Percentiles rank a stretch among this genome's conserved stretches.
phyloP scores from a whole-genome alignment of 1,140 invertebrate genomes.

The Magallana angulata region DNA sequence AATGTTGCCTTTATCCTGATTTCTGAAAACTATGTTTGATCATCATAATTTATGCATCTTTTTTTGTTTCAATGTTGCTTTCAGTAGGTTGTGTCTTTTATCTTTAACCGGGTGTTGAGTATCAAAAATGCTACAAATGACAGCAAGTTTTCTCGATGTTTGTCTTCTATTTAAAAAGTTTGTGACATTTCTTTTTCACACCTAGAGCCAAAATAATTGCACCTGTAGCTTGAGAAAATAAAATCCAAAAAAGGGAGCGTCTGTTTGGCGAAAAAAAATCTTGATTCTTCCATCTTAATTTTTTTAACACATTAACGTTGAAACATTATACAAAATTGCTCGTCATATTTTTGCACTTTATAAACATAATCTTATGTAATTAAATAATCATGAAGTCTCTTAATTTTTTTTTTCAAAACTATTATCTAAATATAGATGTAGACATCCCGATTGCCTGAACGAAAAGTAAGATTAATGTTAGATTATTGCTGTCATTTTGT shows the following conservation, averaged over 20 bases:
- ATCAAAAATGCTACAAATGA: conserved; percentile 8
- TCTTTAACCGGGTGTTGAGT: not conserved
- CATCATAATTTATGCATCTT: not conserved
- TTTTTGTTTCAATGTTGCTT: not conserved
- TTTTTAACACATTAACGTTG: no score
- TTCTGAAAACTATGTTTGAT: no score
- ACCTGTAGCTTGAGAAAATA: not conserved
- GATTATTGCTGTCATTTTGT: not conserved
- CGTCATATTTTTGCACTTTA: not conserved
- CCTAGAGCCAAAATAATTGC: conserved; percentile 24
- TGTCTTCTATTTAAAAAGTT: conserved; percentile 7
- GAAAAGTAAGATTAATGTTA: conserved; percentile 20
- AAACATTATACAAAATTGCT: not conserved
- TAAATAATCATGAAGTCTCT: not conserved
- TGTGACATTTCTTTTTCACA: conserved; percentile 25
- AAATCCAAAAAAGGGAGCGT: not conserved
- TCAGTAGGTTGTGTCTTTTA: not conserved
- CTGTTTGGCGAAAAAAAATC: no score
- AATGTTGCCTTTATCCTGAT: no score
- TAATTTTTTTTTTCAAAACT: not conserved
- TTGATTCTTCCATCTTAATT: no score
- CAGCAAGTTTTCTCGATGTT: conserved; percentile 12
- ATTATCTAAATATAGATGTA: not conserved
- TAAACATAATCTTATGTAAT: not conserved
- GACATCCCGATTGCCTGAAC: not conserved